Percentiles rank a stretch among this genome's conserved stretches.
phyloP scores from a whole-genome alignment of 2,113 vertebrate species.

The Pelecanoides urinatrix region DNA sequence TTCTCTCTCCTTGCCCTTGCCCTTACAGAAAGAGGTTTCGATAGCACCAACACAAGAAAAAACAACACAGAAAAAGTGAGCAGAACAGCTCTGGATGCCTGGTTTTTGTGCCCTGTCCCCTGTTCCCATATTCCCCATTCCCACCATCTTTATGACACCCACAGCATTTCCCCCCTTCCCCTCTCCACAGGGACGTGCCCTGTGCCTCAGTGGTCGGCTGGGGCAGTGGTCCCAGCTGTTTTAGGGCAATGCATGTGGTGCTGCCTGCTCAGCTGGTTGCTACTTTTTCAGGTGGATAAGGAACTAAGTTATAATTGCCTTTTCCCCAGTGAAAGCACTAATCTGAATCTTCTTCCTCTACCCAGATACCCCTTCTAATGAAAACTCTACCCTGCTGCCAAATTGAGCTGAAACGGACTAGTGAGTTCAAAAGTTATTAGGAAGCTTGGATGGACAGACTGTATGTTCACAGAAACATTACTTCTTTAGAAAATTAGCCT shows the following conservation, averaged over 20 bases:
- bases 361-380: background rate
- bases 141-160: background rate
- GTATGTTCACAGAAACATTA: background rate
- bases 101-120: background rate
- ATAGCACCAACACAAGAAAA: background rate
- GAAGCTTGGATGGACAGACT: background rate
- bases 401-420: background rate
- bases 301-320: background rate
- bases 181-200: rapidly evolving
- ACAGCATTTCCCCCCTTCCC: background rate
- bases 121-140: background rate
- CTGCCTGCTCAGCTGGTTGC: background rate
- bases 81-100: background rate
- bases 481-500: background rate
- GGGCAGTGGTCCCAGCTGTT: background rate
- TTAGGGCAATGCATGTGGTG: background rate
- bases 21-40: background rate
- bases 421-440: background rate
- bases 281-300: background rate
- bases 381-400: background rate
- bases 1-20: background rate
- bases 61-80: background rate
- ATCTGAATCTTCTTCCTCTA: background rate
- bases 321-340: background rate
- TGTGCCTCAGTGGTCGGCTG: background rate